These are phyloP conservation scores for Sparus aurata DNA, from an alignment of 2,797 vertebrate genomes.

Conservation along the genomic window DNA sequence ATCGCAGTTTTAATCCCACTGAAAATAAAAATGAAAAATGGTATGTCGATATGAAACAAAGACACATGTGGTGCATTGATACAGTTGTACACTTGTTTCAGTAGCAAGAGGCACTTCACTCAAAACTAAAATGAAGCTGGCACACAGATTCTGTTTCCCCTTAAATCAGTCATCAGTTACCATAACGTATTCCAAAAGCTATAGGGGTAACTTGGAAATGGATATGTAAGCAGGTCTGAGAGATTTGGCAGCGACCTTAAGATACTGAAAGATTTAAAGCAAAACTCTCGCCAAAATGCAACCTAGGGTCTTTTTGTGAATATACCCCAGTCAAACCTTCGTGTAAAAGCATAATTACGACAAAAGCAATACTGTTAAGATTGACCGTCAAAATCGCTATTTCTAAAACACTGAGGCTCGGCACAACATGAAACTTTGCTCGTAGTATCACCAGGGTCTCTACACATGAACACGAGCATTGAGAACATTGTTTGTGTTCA, in stretches of 20 bases:
- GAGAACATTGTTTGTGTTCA: no score
- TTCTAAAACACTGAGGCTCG: no score
- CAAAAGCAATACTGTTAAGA: no score
- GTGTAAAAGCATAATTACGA: no score
- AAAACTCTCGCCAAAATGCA: no score
- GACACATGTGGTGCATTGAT: slow-evolving; percentile 7
- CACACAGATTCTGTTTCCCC: slow-evolving; percentile 18
- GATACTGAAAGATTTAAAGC: slow-evolving; percentile 46
- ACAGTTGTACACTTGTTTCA: slow-evolving; percentile 10
- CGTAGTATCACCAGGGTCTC: no score
- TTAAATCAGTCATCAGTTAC: slow-evolving; percentile 50
- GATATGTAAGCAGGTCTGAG: slow-evolving; percentile 44
- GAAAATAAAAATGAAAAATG: slow-evolving; percentile 31
- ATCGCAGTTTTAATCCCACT: slow-evolving; percentile 26
- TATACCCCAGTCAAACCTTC: no score
- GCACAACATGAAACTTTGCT: no score
- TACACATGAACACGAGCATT: no score
- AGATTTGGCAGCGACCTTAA: slow-evolving; percentile 48
- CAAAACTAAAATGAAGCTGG: not conserved
- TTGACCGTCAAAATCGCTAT: no score
- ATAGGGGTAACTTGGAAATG: slow-evolving; percentile 34
- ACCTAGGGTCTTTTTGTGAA: no score
- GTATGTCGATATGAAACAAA: slow-evolving; percentile 30
- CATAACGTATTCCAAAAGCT: slow-evolving; percentile 50
- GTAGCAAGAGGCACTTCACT: slow-evolving; percentile 2